A percentile compares a stretch with the other conserved stretches of the same genome.
Conservation (phyloP, 2,113 vertebrate species). For the Lamprologus sp. region DNA sequence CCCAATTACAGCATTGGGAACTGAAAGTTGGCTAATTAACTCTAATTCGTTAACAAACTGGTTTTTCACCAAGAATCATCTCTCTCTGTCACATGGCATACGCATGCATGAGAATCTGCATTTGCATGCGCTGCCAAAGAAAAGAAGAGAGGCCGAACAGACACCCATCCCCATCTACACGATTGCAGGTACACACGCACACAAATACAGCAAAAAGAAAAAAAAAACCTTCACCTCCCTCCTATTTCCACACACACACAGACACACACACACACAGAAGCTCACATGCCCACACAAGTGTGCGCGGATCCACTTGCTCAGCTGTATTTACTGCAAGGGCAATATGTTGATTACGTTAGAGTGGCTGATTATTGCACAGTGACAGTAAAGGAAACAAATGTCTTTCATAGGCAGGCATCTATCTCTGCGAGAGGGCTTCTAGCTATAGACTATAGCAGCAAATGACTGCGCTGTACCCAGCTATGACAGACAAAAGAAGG, state of each 20-base stretch:
- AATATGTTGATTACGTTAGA: slow-evolving; percentile 75
- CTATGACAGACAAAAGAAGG: slow-evolving; percentile 46
- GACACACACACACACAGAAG: not conserved
- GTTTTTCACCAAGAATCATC: slow-evolving; percentile 69
- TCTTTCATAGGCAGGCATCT: slow-evolving; percentile 67
- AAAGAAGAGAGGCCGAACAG: not conserved
- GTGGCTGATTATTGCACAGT: slow-evolving; percentile 71
- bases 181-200: slow-evolving; percentile 2
- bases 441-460: slow-evolving; percentile 55
- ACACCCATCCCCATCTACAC: not conserved
- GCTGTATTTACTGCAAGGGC: slow-evolving; percentile 72
- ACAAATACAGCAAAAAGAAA: not conserved
- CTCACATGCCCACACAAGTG: slow-evolving; percentile 35
- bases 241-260: not conserved
- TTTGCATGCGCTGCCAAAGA: not conserved
- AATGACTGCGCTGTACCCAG: slow-evolving; percentile 49
- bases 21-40: slow-evolving; percentile 77
- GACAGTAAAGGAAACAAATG: slow-evolving; percentile 73
- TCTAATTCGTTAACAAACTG: slow-evolving; percentile 78
- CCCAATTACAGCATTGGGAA: slow-evolving; percentile 74
- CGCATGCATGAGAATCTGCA: slow-evolving; percentile 10
- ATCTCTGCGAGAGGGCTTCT: slow-evolving; percentile 58
- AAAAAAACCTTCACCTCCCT: not conserved
- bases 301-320: slow-evolving; percentile 59
- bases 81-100: slow-evolving; percentile 61